These are phyloP conservation scores for Hirundo rustica DNA, from an alignment of 2,797 vertebrate genomes.

Conservation along the genomic window DNA sequence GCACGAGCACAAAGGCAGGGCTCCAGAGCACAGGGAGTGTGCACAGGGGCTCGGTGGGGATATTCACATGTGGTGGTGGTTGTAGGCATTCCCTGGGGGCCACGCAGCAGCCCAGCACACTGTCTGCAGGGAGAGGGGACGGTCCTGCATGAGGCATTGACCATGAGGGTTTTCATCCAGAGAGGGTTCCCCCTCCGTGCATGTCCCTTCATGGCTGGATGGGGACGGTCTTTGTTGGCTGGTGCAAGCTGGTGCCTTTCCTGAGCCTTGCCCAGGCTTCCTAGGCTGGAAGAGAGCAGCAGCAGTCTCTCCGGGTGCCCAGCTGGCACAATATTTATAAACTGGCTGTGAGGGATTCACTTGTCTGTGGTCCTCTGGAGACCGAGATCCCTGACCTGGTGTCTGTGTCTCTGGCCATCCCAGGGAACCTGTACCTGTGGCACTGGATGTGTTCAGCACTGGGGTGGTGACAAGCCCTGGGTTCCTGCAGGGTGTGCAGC, in stretches of 20 bases:
- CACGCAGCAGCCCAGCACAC: background rate
- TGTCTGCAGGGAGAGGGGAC: background rate
- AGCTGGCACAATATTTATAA: background rate
- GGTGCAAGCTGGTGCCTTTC: no score
- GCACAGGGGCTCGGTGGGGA: background rate
- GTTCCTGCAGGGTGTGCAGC: background rate
- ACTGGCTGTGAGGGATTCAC: background rate
- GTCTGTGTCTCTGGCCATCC: background rate
- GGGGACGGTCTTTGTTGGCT: background rate
- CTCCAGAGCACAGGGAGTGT: background rate
- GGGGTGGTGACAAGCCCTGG: background rate
- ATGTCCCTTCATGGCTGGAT: fast-evolving
- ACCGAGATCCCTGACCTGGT: background rate
- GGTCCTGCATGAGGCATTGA: fast-evolving
- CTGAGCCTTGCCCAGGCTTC: background rate
- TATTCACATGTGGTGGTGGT: fast-evolving
- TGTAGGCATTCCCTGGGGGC: background rate
- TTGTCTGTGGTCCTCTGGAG: background rate
- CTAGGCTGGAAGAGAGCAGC: background rate
- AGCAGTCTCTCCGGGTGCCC: background rate
- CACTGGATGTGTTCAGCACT: fast-evolving
- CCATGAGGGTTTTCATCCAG: background rate
- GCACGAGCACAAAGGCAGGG: background rate
- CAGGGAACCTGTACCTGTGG: background rate
- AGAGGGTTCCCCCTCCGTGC: fast-evolving